Evolutionary conservation across 2,797 vertebrate genomes (phyloP).

Genomic region (Myotis pilosus): DNA sequence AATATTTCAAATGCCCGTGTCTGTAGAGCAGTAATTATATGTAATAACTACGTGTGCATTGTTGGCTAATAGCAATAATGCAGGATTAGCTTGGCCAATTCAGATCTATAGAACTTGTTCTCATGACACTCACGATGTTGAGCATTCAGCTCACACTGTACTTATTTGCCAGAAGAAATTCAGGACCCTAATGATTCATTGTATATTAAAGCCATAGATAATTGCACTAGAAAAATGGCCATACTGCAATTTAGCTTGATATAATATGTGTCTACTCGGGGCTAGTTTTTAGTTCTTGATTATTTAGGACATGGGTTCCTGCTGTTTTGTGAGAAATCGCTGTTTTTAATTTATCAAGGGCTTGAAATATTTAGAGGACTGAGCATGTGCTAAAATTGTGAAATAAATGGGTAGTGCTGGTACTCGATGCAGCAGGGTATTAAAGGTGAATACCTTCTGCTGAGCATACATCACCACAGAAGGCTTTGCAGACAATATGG

Average conservation of each 20-base stretch:
- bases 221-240: background rate
- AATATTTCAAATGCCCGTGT: constrained; percentile 62
- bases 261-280: background rate
- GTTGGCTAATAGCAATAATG: background rate
- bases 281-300: background rate
- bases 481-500: background rate
- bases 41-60: background rate
- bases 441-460: background rate
- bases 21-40: constrained; percentile 69
- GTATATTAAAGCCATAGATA: constrained; percentile 34
- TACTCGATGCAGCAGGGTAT: background rate
- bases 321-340: background rate
- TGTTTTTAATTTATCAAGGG: background rate
- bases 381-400: background rate
- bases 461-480: background rate
- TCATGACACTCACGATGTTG: background rate
- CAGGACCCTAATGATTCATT: background rate
- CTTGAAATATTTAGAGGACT: background rate
- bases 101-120: background rate
- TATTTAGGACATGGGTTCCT: background rate
- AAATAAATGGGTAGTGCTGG: background rate
- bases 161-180: constrained; percentile 34
- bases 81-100: constrained; percentile 50
- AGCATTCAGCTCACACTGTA: background rate
- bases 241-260: background rate